Conservation (phyloP, 2,888 invertebrate genomes). For the Sinohyriopsis cumingii region DNA sequence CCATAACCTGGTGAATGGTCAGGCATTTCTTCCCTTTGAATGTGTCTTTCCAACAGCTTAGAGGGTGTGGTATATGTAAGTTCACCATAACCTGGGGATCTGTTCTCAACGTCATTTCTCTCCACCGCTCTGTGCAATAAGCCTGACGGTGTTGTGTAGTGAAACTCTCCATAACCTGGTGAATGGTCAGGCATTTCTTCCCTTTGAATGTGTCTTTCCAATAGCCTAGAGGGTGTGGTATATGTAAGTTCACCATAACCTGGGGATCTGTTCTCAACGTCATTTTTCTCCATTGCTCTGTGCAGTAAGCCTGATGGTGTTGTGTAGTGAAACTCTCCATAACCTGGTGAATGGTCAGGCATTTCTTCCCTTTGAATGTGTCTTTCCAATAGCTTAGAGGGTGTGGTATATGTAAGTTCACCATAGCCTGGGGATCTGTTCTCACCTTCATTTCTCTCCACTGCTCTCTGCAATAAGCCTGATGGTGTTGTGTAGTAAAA, state of each 20-base stretch:
- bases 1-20: neutral
- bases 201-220: conserved; percentile 3
- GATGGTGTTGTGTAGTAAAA: conserved; percentile 9
- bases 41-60: conserved; percentile 6
- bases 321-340: conserved; percentile 4
- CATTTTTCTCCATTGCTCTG: no score
- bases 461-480: neutral
- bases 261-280: neutral
- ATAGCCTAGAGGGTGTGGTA: conserved; percentile 10
- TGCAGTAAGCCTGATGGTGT: conserved; percentile 9
- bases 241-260: neutral
- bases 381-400: neutral
- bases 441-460: no score
- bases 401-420: neutral
- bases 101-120: neutral
- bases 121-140: conserved; percentile 1
- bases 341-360: neutral
- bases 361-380: neutral
- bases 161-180: neutral
- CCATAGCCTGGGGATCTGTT: neutral
- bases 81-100: neutral
- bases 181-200: neutral
- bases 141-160: conserved; percentile 11
- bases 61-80: conserved; percentile 11
- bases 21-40: neutral